phyloP scores from a whole-genome alignment of 2,113 vertebrate genomes.

The Vidua macroura region DNA sequence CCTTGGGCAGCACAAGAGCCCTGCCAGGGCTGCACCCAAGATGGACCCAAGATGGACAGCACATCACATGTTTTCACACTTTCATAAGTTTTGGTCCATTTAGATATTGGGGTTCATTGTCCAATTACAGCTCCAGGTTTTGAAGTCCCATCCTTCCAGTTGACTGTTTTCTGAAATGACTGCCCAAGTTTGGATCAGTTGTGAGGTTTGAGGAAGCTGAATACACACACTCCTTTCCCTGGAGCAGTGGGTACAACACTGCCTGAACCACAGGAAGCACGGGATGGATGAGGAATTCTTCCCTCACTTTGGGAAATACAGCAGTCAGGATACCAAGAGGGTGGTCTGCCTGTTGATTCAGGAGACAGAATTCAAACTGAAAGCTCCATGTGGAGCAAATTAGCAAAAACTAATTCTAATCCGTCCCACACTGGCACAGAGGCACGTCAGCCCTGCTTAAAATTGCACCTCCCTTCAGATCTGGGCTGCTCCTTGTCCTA shows the following conservation, averaged over 20 bases:
- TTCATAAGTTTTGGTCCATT: not conserved
- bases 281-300: not conserved
- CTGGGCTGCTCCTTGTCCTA: conserved; percentile 16
- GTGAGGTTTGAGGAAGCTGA: not conserved
- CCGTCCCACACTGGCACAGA: not conserved
- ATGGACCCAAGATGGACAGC: not conserved
- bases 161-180: not conserved
- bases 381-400: conserved; percentile 65
- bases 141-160: not conserved
- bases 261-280: not conserved
- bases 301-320: not conserved
- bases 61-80: not conserved
- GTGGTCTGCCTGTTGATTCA: conserved; percentile 40
- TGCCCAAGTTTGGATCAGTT: not conserved
- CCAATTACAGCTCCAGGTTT: not conserved
- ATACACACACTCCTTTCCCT: not conserved
- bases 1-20: not conserved
- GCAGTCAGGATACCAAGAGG: conserved; percentile 7
- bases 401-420: conserved; percentile 65
- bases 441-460: not conserved
- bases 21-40: not conserved
- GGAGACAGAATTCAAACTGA: conserved; percentile 58
- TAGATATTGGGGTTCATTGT: not conserved
- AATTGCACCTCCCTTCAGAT: conserved; percentile 18
- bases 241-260: fast-evolving